phyloP scores from a whole-genome alignment of 92 coral and sea anemone genomes.

The Epizoanthus scotinus region DNA sequence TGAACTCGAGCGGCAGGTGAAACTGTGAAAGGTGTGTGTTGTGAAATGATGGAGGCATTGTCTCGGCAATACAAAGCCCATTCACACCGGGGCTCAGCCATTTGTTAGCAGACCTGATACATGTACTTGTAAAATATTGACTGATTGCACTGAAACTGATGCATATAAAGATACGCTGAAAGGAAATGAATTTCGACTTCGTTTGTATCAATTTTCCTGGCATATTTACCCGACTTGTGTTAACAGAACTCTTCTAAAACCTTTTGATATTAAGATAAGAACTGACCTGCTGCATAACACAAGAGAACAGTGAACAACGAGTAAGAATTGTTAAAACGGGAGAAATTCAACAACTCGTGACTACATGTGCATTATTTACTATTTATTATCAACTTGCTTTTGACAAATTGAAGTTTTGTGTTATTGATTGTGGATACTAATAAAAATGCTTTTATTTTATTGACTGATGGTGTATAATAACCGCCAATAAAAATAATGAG shows the following conservation, averaged over 20 bases:
- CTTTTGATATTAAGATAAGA: constrained; percentile 19
- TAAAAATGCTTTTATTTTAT: constrained; percentile 33
- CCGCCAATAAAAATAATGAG: constrained; percentile 49
- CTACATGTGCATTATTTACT: constrained; percentile 37
- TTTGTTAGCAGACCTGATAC: constrained; percentile 29
- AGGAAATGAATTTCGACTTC: constrained; percentile 27
- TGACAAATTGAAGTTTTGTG: constrained; percentile 49
- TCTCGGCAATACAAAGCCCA: constrained; percentile 7
- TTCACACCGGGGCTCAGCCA: constrained; percentile 33
- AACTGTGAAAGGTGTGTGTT: constrained; percentile 8
- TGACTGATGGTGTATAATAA: constrained; percentile 36
- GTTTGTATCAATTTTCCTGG: constrained; percentile 7
- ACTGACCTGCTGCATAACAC: constrained; percentile 31
- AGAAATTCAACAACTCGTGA: constrained; percentile 19
- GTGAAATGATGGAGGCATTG: constrained; percentile 27
- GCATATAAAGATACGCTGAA: constrained; percentile 6
- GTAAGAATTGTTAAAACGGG: constrained; percentile 5
- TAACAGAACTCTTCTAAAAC: constrained; percentile 13
- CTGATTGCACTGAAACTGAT: background rate
- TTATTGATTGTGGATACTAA: constrained; percentile 20
- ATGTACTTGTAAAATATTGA: background rate
- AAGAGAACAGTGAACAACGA: constrained; percentile 7
- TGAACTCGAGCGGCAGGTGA: constrained; percentile 21
- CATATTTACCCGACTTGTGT: background rate
- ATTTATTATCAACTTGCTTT: constrained; percentile 42